Evolutionary conservation across 2,888 invertebrate species (phyloP), one percentile per base, ranked within the genome.

Genomic region (Andricus curvator): DNA sequence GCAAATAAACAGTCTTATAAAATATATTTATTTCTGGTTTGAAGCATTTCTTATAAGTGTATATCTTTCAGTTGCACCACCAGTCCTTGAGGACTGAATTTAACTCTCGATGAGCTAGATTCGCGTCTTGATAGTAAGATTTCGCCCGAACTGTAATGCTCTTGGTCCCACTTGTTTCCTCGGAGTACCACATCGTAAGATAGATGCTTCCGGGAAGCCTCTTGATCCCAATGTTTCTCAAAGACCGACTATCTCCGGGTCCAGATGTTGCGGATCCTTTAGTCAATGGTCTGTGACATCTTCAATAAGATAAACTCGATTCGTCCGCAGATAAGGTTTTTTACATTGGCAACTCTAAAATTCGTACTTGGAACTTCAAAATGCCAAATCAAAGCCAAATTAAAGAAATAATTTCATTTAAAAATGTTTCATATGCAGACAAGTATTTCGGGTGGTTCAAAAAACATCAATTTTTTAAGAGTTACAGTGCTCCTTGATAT

Each of bases 151-250:
- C 70, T 51, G n/a, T 56, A 74, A 74, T 74, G 70, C 70, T 74
- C n/a, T 56, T 74, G 70, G 70, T 74, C 56, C 78, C 80, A 66
- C 79, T 81, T 81, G 79, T 80, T 82, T 74, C 67, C 60, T 78
- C 79, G 77, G 83, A 78, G 81, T 83, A 78, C 80, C 79, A 82
- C 66, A 81, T 79, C 78, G 68, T 64, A 86, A 89, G 88, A 88
- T 87, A 86, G 85, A 88, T 88, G 87, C 86, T 90, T 90, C 90
- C 88, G 84, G 87, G 89, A 90, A 89, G 84, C 85, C 79, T 79
- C 83, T 77, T 79, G 80, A 83, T 85, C 82, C 83, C 83, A 86
- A 84, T 85, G 85, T 86, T 85, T 81, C 84, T 84, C 81, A 84
- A 84, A 87, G 84, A 56, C 29, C 70, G 70, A 81, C 86, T 89